These are phyloP conservation scores for Drosophila nebulosa DNA, from an alignment of 1,140 invertebrate genomes.

Conservation along the genomic window DNA sequence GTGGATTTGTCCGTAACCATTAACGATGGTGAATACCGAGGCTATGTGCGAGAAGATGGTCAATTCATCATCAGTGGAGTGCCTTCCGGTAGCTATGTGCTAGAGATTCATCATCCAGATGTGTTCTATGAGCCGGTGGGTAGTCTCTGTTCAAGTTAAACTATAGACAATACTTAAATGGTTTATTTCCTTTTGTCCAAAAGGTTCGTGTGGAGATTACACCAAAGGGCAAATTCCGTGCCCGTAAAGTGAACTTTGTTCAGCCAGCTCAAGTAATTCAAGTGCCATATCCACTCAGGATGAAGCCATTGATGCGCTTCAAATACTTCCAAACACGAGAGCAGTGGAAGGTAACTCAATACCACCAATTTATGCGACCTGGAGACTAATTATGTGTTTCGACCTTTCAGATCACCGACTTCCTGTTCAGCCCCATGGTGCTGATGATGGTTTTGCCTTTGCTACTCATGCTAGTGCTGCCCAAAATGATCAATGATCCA, in stretches of 20 bases:
- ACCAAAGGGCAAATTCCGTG: slow-evolving; percentile 97
- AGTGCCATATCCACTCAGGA: slow-evolving; percentile 94
- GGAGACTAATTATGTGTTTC: too few relatives aligned
- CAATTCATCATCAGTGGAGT: slow-evolving; percentile 94
- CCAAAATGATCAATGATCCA: slow-evolving; percentile 98
- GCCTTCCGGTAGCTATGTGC: slow-evolving; percentile 95
- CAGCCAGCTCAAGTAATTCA: slow-evolving; percentile 94
- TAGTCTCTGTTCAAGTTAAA: neutral
- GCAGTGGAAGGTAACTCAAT: slow-evolving; percentile 88
- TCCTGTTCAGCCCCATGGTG: slow-evolving; percentile 98
- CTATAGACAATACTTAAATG: neutral
- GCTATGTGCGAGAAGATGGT: slow-evolving; percentile 96
- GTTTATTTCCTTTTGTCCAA: neutral
- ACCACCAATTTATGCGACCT: too few relatives aligned
- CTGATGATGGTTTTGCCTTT: slow-evolving; percentile 98
- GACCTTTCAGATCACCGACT: slow-evolving; percentile 90
- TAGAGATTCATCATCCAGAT: slow-evolving; percentile 95
- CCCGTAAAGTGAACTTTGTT: slow-evolving; percentile 96
- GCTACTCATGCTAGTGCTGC: slow-evolving; percentile 94
- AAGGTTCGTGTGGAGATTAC: slow-evolving; percentile 93
- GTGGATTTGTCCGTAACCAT: slow-evolving; percentile 89
- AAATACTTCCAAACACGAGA: slow-evolving; percentile 97
- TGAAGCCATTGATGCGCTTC: slow-evolving; percentile 90
- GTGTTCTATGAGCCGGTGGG: slow-evolving; percentile 93
- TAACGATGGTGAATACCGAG: slow-evolving; percentile 93